Evolutionary conservation across 2,797 vertebrate species (phyloP).

Genomic region (Knipowitschia caucasica): DNA sequence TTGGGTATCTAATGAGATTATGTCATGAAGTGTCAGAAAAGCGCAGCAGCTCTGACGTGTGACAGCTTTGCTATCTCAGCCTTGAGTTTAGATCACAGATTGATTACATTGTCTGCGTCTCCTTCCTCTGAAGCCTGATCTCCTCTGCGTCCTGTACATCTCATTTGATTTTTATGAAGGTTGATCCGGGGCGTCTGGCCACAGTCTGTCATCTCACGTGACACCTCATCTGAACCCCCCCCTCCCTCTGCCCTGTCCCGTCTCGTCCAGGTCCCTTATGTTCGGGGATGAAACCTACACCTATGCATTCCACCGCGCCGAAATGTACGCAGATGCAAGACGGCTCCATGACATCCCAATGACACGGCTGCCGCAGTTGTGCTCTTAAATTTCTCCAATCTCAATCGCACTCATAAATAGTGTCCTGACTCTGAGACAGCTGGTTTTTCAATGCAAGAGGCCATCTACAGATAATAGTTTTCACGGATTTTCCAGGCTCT

Average conservation of each 20-base stretch:
- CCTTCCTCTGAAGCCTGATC: slow-evolving; percentile 4
- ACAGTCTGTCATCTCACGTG: slow-evolving; percentile 16
- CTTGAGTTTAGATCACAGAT: neutral
- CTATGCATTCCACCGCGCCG: slow-evolving; percentile 53
- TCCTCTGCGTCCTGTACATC: slow-evolving; percentile 1
- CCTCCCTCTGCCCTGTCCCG: slow-evolving; percentile 11
- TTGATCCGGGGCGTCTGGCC: slow-evolving; percentile 26
- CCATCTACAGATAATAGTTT: slow-evolving; percentile 70
- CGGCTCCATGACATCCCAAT: slow-evolving; percentile 72
- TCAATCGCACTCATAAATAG: slow-evolving; percentile 72
- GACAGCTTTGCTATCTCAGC: neutral
- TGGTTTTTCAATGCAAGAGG: slow-evolving; percentile 70
- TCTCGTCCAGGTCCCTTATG: slow-evolving; percentile 51
- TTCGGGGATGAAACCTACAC: slow-evolving; percentile 69
- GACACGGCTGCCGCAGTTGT: slow-evolving; percentile 76
- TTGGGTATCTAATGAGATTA: neutral
- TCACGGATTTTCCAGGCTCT: slow-evolving; percentile 45
- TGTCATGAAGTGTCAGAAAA: neutral
- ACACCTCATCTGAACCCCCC: slow-evolving; percentile 19
- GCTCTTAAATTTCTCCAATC: slow-evolving; percentile 74
- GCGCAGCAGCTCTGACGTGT: neutral
- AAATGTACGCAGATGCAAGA: slow-evolving; percentile 54
- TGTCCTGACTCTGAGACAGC: slow-evolving; percentile 69
- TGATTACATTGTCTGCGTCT: neutral
- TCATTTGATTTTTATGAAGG: slow-evolving; percentile 19